Evolutionary conservation across 2,888 invertebrate genomes (phyloP).

Genomic region (Acrobasis suavella): DNA sequence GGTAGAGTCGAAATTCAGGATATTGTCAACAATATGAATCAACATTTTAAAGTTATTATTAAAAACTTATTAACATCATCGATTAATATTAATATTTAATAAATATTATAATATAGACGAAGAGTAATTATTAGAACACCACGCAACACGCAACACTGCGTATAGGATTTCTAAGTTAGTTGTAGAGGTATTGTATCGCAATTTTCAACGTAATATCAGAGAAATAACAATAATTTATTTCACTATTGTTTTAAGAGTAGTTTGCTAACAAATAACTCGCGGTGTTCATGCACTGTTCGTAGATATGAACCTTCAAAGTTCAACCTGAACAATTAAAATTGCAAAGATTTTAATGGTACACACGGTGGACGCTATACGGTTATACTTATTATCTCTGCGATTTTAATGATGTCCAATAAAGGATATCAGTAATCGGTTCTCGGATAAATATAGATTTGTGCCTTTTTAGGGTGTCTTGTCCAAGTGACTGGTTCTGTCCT

Average conservation of each 20-base stretch:
- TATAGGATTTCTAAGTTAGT: background rate
- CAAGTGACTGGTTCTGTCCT: slow-evolving; percentile 12
- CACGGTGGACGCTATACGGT: background rate
- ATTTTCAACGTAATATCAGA: background rate
- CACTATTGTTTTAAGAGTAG: too few species aligned
- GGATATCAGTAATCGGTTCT: slow-evolving; percentile 13
- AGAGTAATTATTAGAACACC: too few species aligned
- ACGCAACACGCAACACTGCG: too few species aligned
- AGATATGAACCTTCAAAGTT: background rate
- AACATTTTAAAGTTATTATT: too few species aligned
- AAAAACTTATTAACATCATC: too few species aligned
- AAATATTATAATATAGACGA: too few species aligned
- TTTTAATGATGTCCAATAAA: slow-evolving; percentile 27
- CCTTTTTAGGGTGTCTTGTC: slow-evolving; percentile 16
- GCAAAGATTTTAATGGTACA: background rate
- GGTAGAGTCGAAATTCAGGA: too few species aligned
- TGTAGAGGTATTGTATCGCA: background rate
- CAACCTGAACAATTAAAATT: background rate
- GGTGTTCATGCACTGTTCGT: background rate
- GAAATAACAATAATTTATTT: too few species aligned
- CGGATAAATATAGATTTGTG: slow-evolving; percentile 21
- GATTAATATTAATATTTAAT: too few species aligned
- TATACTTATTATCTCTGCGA: background rate
- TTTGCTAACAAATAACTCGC: too few species aligned
- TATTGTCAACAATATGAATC: too few species aligned